Conservation (phyloP, 2,888 invertebrate genomes). For the Venustoraphidia nigricollis region DNA sequence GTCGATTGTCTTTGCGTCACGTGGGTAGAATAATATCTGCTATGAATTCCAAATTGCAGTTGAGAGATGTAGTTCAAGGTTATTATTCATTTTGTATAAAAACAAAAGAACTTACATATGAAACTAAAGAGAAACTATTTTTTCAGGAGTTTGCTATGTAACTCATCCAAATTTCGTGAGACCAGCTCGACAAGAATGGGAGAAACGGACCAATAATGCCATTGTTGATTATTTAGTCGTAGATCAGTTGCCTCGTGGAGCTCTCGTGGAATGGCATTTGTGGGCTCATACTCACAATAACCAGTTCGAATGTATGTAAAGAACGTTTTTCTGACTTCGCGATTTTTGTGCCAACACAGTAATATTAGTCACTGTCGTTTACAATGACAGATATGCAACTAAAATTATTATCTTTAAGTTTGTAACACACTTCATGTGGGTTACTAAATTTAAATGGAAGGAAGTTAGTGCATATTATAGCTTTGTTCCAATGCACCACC, state of each 20-base stretch:
- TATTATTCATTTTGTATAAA: not conserved
- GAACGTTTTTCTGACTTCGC: not conserved
- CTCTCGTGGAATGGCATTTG: constrained; percentile 84
- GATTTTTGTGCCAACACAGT: too few relatives aligned
- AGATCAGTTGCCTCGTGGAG: constrained; percentile 60
- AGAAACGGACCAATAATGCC: constrained; percentile 67
- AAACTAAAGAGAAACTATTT: not conserved
- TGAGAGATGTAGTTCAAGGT: constrained; percentile 70
- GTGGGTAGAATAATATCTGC: constrained; percentile 69
- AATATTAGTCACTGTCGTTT: not conserved
- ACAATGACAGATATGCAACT: not conserved
- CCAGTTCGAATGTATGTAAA: constrained; percentile 69
- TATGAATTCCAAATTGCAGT: constrained; percentile 58
- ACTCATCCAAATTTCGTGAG: constrained; percentile 53
- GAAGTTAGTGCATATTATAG: too few relatives aligned
- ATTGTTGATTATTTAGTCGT: constrained; percentile 80
- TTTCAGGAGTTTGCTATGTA: constrained; percentile 71
- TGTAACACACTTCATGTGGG: too few relatives aligned
- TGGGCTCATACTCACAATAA: constrained; percentile 82
- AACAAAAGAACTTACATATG: not conserved
- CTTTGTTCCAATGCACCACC: too few relatives aligned
- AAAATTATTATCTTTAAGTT: too few relatives aligned
- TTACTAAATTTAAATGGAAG: too few relatives aligned
- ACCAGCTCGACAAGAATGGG: constrained; percentile 68
- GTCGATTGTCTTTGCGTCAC: constrained; percentile 70